phyloP scores from a whole-genome alignment of 2,888 invertebrate species.

The Tanytarsus gracilentus region DNA sequence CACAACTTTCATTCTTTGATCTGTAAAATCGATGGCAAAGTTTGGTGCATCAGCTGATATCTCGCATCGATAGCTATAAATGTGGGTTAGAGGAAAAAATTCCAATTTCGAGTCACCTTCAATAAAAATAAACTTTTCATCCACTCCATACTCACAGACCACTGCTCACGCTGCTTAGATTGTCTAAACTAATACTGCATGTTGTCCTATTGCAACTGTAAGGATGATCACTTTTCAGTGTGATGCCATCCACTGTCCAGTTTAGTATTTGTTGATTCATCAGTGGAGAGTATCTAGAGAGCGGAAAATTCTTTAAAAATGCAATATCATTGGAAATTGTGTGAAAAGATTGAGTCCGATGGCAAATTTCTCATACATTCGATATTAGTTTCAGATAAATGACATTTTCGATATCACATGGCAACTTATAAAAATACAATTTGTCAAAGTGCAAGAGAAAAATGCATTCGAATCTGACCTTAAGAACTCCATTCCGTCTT shows the following conservation, averaged over 20 bases:
- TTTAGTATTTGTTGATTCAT: constrained; percentile 12
- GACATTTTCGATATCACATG: neutral
- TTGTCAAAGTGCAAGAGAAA: neutral
- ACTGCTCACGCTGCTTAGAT: constrained; percentile 17
- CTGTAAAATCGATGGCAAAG: neutral
- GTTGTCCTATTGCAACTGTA: constrained; percentile 14
- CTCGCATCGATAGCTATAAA: constrained; percentile 16
- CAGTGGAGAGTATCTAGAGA: constrained; percentile 8
- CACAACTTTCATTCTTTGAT: constrained; percentile 17
- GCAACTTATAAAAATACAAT: neutral
- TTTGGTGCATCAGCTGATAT: constrained; percentile 19
- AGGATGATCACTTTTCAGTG: constrained; percentile 11
- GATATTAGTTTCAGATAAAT: no score
- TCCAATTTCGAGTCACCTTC: no score
- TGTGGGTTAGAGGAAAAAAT: neutral
- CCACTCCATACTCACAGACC: constrained; percentile 19
- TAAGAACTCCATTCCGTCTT: constrained; percentile 46
- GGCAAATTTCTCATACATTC: no score
- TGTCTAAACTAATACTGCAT: constrained; percentile 22
- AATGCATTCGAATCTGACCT: no score
- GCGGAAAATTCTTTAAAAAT: no score
- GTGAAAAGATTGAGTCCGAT: no score
- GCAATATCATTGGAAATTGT: no score
- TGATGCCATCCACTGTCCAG: constrained; percentile 17
- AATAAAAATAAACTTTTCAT: no score